Conservation (phyloP, 2,113 vertebrate species). For the Callospermophilus lateralis region DNA sequence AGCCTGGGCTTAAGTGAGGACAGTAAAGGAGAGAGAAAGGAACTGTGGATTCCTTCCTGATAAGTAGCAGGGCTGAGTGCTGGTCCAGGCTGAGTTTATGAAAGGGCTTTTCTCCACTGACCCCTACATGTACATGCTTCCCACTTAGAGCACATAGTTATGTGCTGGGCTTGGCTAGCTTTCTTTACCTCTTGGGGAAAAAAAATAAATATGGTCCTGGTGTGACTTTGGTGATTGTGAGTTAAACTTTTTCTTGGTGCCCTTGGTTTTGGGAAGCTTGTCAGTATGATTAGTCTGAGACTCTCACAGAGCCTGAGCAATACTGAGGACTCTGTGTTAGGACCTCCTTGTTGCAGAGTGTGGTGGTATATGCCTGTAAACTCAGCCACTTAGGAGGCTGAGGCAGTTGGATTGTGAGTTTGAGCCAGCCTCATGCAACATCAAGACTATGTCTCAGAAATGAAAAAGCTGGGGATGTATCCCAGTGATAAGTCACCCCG, state of each 20-base stretch:
- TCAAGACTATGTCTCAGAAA: too few relatives aligned
- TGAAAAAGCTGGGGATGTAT: too few relatives aligned
- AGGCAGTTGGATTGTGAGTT: too few relatives aligned
- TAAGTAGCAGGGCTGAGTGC: background rate
- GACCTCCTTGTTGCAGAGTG: too few relatives aligned
- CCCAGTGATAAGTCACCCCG: too few relatives aligned
- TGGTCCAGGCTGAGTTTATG: background rate
- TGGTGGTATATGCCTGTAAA: too few relatives aligned
- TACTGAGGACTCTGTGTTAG: background rate
- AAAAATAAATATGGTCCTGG: background rate
- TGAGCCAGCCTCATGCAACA: too few relatives aligned
- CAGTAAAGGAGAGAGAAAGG: background rate
- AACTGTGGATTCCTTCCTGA: background rate
- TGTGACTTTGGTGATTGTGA: background rate
- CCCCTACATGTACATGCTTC: too few relatives aligned
- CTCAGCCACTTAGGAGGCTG: too few relatives aligned
- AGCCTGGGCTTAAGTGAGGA: background rate
- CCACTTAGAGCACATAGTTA: background rate
- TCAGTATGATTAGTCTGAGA: background rate
- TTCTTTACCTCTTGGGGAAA: background rate
- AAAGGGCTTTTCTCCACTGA: background rate
- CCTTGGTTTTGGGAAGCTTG: background rate
- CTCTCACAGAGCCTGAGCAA: background rate
- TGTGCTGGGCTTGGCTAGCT: background rate
- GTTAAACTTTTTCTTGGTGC: background rate